Evolutionary conservation across 2,888 invertebrate species (phyloP).

Genomic region (Toxonevra muliebris): DNA sequence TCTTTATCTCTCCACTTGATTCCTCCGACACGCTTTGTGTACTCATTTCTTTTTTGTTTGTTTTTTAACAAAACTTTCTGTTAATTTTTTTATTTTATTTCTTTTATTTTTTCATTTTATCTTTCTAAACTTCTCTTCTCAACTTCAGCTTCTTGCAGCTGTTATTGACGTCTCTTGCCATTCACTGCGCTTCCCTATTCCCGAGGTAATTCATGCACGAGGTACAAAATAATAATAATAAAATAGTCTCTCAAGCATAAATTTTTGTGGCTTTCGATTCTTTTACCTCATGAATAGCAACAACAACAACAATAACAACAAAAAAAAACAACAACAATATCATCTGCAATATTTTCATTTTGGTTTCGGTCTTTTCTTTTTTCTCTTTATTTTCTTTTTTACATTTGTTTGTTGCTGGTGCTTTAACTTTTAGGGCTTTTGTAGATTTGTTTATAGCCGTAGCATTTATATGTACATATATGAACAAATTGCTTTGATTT

Average conservation of each 20-base stretch:
- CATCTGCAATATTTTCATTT: not conserved
- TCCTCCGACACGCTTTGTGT: not conserved
- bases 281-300: not conserved
- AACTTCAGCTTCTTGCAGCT: no score
- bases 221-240: not conserved
- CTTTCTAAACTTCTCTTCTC: no score
- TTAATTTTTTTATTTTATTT: not conserved
- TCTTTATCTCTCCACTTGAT: not conserved
- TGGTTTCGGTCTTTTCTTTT: slow-evolving; percentile 1
- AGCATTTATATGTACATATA: not conserved
- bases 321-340: no score
- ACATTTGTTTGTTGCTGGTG: not conserved
- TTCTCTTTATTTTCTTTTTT: slow-evolving; percentile 1
- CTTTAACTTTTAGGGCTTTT: not conserved
- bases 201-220: no score
- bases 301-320: no score
- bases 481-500: not conserved
- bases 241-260: slow-evolving; percentile 41
- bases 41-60: not conserved
- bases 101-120: not conserved
- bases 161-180: no score
- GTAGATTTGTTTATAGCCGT: not conserved
- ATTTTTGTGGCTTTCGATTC: slow-evolving; percentile 41
- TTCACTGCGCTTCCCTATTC: no score
- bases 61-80: not conserved